Conservation (phyloP, 2,888 invertebrate genomes). For the Gortyna flavago region DNA sequence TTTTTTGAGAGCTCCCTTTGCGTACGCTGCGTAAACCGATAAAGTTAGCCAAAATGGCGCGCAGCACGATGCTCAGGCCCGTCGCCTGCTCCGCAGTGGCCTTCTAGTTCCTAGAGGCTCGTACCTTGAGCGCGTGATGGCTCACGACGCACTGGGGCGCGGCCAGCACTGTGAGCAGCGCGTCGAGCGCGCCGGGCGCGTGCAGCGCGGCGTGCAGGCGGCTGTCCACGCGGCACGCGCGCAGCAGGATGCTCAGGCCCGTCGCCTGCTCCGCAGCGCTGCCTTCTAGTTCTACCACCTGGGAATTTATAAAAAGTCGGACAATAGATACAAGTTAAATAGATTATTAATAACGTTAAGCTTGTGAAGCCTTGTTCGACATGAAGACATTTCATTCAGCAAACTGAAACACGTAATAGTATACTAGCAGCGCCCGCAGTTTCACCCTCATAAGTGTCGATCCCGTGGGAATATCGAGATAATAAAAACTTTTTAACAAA, state of each 20-base stretch:
- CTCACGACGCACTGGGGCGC: conserved; percentile 90
- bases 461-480: too few species aligned
- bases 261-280: conserved; percentile 90
- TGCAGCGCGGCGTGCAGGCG: conserved; percentile 91
- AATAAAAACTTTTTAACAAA: too few species aligned
- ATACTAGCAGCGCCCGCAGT: too few species aligned
- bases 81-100: too few species aligned
- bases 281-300: conserved; percentile 92
- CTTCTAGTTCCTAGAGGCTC: too few species aligned
- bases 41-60: too few species aligned
- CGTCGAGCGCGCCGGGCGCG: conserved; percentile 88
- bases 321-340: not conserved
- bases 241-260: conserved; percentile 91
- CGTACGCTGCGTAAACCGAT: too few species aligned
- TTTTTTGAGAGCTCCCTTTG: too few species aligned
- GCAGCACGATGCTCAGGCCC: too few species aligned
- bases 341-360: not conserved
- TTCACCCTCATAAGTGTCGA: too few species aligned
- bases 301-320: fast-evolving
- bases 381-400: not conserved
- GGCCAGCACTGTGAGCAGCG: conserved; percentile 91
- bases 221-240: conserved; percentile 90
- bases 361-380: not conserved
- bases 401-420: not conserved
- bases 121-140: conserved; percentile 89